phyloP scores from a whole-genome alignment of 2,797 vertebrate genomes.

The Darevskia mixta region DNA sequence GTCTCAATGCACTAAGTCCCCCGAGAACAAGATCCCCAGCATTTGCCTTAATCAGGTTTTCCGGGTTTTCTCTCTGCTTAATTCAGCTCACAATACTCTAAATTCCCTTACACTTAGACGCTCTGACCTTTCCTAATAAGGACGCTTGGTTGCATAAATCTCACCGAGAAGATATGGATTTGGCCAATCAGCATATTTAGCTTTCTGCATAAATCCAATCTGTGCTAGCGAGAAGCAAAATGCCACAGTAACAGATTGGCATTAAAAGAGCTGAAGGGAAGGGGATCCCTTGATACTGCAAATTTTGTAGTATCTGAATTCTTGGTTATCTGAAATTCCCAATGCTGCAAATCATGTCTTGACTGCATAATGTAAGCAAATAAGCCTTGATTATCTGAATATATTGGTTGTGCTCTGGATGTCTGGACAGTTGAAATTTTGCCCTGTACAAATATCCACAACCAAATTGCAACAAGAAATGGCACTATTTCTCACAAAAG shows the following conservation, averaged over 20 bases:
- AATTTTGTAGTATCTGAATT: background rate
- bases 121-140: background rate
- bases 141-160: constrained; percentile 21
- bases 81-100: background rate
- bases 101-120: background rate
- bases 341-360: background rate
- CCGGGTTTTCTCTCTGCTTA: background rate
- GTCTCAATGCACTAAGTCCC: constrained; percentile 61
- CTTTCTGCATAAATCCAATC: background rate
- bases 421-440: background rate
- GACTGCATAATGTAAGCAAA: background rate
- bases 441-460: background rate
- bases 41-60: constrained; percentile 56
- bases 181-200: background rate
- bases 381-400: background rate
- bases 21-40: constrained; percentile 52
- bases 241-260: background rate
- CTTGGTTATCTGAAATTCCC: background rate
- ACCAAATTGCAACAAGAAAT: background rate
- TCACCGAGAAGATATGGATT: background rate
- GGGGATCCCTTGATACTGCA: too few relatives aligned
- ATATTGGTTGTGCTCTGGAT: background rate
- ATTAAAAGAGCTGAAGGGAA: background rate
- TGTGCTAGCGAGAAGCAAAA: background rate
- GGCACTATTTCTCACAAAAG: background rate